These are phyloP conservation scores for Plebejus melissa DNA, from an alignment of 2,888 invertebrate genomes.

Conservation along the genomic window DNA sequence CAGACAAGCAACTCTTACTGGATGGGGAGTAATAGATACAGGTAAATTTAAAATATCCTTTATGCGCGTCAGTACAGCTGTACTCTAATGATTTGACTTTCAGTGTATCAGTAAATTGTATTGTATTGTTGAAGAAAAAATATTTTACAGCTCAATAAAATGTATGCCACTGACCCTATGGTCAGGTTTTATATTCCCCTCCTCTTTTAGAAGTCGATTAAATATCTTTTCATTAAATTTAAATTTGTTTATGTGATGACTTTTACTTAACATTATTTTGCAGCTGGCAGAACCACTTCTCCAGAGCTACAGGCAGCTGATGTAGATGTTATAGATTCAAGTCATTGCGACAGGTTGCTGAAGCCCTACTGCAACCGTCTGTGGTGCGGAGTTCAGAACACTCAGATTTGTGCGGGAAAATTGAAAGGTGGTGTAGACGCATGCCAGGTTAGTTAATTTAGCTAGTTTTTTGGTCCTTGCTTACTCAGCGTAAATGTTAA, in stretches of 20 bases:
- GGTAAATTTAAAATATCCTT: constrained; percentile 36
- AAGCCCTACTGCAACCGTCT: constrained; percentile 36
- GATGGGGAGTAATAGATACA: constrained; percentile 41
- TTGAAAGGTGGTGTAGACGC: constrained; percentile 39
- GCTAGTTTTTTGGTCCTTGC: no score
- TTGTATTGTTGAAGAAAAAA: no score
- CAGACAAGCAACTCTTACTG: constrained; percentile 31
- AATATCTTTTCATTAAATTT: background rate
- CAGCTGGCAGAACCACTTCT: constrained; percentile 31
- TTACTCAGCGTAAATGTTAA: no score
- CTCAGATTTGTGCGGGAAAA: constrained; percentile 40
- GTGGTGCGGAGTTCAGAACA: constrained; percentile 39
- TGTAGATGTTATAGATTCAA: constrained; percentile 40
- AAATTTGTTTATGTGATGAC: no score
- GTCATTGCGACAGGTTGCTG: constrained; percentile 38
- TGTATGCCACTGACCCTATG: no score
- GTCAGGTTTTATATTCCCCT: no score
- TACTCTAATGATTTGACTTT: background rate
- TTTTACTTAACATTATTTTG: background rate
- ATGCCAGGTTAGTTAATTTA: constrained; percentile 35
- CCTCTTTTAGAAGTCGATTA: no score
- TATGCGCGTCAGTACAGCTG: background rate
- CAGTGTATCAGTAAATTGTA: background rate
- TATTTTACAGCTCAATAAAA: no score
- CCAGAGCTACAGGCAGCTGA: constrained; percentile 41